Conservation (phyloP, 2,797 vertebrate species). For the Acanthis flammea region DNA sequence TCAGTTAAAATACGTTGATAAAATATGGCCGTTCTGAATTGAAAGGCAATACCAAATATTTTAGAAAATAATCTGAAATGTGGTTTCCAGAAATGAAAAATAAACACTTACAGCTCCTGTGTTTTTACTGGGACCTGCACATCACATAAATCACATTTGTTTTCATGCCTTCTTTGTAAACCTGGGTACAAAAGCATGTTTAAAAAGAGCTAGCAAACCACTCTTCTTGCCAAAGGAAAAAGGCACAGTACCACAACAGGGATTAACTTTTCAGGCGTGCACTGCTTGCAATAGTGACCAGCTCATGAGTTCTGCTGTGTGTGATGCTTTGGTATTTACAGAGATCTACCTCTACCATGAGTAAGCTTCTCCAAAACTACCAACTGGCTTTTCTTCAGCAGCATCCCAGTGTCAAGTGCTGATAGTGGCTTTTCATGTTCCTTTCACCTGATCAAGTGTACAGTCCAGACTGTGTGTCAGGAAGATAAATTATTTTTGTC, state of each 20-base stretch:
- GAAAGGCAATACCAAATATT: not conserved
- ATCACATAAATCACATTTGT: not conserved
- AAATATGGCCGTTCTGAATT: not conserved
- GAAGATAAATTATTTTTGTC: not conserved
- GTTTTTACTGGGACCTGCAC: not conserved
- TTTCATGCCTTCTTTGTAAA: not conserved
- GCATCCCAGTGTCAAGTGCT: not conserved
- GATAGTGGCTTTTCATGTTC: not conserved
- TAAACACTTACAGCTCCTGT: rapidly evolving
- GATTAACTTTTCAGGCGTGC: not conserved
- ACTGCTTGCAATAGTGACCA: not conserved
- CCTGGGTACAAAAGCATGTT: not conserved
- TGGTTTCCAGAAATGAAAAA: not conserved
- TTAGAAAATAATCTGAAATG: not conserved
- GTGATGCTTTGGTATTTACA: not conserved
- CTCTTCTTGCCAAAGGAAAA: not conserved
- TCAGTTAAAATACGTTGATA: not conserved
- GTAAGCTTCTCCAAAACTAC: not conserved
- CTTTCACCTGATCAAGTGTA: not conserved
- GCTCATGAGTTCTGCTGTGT: not conserved
- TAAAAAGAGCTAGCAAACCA: not conserved
- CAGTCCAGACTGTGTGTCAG: not conserved
- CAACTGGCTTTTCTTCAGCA: not conserved
- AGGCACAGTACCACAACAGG: not conserved
- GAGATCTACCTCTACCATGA: not conserved